phyloP scores from a whole-genome alignment of 2,797 vertebrate species.

The Sebastolobus altivelis region DNA sequence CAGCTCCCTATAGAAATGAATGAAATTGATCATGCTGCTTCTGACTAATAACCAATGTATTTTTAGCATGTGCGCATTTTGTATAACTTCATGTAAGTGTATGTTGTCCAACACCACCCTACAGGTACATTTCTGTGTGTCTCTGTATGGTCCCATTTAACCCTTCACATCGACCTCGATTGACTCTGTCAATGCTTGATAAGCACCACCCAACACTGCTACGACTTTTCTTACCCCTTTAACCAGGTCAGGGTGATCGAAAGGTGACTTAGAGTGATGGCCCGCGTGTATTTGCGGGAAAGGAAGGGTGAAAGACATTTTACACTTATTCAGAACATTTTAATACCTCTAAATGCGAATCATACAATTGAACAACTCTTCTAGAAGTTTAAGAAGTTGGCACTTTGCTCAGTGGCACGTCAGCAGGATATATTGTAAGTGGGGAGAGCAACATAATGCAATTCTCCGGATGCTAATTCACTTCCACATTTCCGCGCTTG shows the following conservation, averaged over 20 bases:
- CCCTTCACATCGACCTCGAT: constrained; percentile 41
- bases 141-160: constrained; percentile 42
- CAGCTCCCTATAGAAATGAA: constrained; percentile 78
- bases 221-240: constrained; percentile 32
- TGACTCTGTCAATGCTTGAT: constrained; percentile 18
- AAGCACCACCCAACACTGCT: constrained; percentile 27
- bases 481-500: background rate
- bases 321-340: constrained; percentile 10
- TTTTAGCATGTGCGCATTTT: constrained; percentile 84
- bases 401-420: constrained; percentile 7
- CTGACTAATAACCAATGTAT: constrained; percentile 83
- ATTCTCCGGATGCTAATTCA: constrained; percentile 7
- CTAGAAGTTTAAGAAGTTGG: background rate
- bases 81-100: constrained; percentile 69
- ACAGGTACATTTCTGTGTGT: constrained; percentile 52
- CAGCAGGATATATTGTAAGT: constrained; percentile 1
- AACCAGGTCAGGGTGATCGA: constrained; percentile 24
- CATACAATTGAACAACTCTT: constrained; percentile 4
- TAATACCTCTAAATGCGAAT: constrained; percentile 9
- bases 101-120: constrained; percentile 53
- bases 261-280: constrained; percentile 1
- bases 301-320: constrained; percentile 1
- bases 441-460: constrained; percentile 2
- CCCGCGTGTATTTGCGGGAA: constrained; percentile 9
- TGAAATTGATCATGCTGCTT: constrained; percentile 84